A percentile compares a stretch with the other conserved stretches of the same genome.
Evolutionary conservation across 30 jellyfish, hydroid and myxozoan species (phyloP).

Genomic region (Hydractinia echinata): DNA sequence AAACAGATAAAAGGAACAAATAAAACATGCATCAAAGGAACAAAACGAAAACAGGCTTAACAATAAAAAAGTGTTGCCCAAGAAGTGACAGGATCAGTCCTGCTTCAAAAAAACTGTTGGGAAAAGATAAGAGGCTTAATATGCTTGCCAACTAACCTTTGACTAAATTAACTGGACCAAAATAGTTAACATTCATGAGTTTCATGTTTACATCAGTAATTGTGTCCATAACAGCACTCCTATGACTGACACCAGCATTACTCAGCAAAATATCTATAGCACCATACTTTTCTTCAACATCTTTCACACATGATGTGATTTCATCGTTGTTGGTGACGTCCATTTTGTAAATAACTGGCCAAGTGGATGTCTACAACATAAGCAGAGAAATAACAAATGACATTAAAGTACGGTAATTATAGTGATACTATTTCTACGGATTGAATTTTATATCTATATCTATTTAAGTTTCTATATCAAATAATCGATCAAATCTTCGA

Average conservation of each 20-base stretch:
- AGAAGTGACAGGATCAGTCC: not conserved
- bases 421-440: not conserved
- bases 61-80: not conserved
- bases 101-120: no score
- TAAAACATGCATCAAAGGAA: no score
- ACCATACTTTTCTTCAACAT: constrained; percentile 39
- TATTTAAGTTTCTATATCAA: no score
- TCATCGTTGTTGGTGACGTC: constrained; percentile 51
- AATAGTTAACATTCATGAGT: constrained; percentile 71
- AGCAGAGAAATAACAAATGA: not conserved
- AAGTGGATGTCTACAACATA: not conserved
- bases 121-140: no score
- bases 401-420: not conserved
- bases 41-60: no score
- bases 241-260: constrained; percentile 86
- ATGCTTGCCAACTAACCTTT: constrained; percentile 41
- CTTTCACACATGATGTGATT: constrained; percentile 22
- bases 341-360: constrained; percentile 52
- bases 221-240: constrained; percentile 67
- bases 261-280: constrained; percentile 62
- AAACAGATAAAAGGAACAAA: no score
- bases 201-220: constrained; percentile 38
- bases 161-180: constrained; percentile 68
- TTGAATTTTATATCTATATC: no score
- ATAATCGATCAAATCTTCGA: no score